Percentiles rank a stretch among this genome's conserved stretches.
Conservation (phyloP, 2,113 vertebrate genomes). For the Cervus canadensis region DNA sequence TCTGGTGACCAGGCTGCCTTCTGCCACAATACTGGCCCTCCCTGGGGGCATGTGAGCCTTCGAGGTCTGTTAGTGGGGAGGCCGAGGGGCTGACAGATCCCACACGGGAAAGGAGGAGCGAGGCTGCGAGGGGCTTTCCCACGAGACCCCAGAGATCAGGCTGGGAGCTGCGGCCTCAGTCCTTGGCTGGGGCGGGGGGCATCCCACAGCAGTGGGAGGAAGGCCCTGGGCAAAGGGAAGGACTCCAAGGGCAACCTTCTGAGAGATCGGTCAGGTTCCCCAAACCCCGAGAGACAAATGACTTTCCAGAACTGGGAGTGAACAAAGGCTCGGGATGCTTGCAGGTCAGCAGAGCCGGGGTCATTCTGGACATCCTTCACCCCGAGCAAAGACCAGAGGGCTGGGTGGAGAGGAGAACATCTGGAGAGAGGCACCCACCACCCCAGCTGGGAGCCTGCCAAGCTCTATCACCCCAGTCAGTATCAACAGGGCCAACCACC, state of each 20-base stretch:
- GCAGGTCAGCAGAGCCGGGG: background rate
- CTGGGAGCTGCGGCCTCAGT: background rate
- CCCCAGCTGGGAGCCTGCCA: background rate
- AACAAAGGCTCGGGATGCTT: background rate
- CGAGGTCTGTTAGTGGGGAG: background rate
- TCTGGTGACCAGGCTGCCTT: too few relatives aligned
- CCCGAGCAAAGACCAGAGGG: background rate
- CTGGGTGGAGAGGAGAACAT: fast-evolving
- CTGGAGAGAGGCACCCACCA: background rate
- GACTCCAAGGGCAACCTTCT: fast-evolving
- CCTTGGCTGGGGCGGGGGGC: background rate
- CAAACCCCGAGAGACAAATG: background rate
- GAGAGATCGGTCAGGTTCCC: background rate
- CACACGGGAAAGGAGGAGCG: fast-evolving
- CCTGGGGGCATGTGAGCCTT: background rate
- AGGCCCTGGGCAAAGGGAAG: background rate
- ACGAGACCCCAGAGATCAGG: background rate
- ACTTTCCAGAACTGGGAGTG: background rate
- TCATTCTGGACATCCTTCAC: background rate
- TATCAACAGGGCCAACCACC: background rate
- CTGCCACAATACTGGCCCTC: background rate
- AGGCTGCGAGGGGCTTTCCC: background rate
- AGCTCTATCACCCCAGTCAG: background rate
- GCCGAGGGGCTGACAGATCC: background rate
- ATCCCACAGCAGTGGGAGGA: background rate